Evolutionary conservation across 2,888 invertebrate species (phyloP), one percentile per base, ranked within the genome.

Genomic region (Liposcelis brunnea): DNA sequence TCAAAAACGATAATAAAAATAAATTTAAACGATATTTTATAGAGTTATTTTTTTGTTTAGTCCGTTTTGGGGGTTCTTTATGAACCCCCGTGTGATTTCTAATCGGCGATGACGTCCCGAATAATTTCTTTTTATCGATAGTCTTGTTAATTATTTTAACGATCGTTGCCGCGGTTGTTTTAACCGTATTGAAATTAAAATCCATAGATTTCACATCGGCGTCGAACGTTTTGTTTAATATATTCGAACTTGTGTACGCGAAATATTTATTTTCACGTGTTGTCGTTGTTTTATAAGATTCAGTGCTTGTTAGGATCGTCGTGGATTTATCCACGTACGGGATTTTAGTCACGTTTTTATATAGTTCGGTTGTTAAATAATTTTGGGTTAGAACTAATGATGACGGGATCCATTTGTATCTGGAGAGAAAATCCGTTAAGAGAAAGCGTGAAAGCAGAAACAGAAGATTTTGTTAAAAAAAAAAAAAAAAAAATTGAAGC

Each of bases 391-490:
- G 45, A 3, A 51, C 49, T 43, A 53, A 45, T 43, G 51, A 49
- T 11, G 50, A 52, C 35, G 50, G 49, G 21, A 50, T 50, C 49
- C 51, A 52, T 40, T 44, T 47, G 16, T 42, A 32, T 21, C 43
- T 42, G 15, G 35, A 14, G n/a, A n/a, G n/a, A n/a, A n/a, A 21
- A 16, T 43, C 45, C 37, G 33, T 37, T 16, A 34, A 46, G 36
- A 38, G 46, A 31, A 18, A 47, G 49, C 44, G 45, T 26, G 40
- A 48, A 37, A 18, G 35, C 36, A 47, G 32, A 32, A 44, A 35
- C 21, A 37, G 44, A 42, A 46, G 44, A 47, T n/a, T 36, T 18
- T 33, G 33, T 42, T 26, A 43, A 48, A 44, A 18, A 38, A 40
- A 35, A 33, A 43, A 43, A 26, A 38, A 15, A 31, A 10, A 42